Percentiles rank a stretch among this genome's conserved stretches.
Evolutionary conservation across 2,113 vertebrate genomes (phyloP).

Genomic region (Engraulis encrasicolus): DNA sequence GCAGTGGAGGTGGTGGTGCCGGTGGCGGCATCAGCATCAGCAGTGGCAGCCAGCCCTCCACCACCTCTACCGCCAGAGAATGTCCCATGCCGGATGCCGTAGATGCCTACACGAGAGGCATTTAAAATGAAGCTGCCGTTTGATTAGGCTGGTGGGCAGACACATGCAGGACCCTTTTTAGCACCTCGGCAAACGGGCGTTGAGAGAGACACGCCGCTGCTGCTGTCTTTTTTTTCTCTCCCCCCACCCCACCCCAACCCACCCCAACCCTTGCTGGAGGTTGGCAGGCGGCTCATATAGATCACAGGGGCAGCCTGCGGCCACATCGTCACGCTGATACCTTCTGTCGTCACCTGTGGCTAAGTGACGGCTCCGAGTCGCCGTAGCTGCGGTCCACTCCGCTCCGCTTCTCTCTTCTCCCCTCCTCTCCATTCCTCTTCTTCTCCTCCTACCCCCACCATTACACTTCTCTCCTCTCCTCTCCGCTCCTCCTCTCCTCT

Average conservation of each 20-base stretch:
- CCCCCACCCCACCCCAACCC: no score
- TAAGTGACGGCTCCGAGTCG: neutral
- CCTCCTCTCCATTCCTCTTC: no score
- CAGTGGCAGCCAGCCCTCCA: no score
- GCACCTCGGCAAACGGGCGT: neutral
- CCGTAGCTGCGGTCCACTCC: neutral
- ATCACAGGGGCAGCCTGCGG: constrained; percentile 7
- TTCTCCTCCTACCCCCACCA: no score
- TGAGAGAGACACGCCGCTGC: neutral
- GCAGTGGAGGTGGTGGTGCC: no score
- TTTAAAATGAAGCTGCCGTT: neutral
- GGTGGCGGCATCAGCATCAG: no score
- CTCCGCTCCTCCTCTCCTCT: no score
- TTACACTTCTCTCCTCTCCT: no score
- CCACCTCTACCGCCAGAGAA: neutral
- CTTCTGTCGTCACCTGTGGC: constrained; percentile 4
- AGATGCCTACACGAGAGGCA: neutral
- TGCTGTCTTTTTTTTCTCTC: no score
- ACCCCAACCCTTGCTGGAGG: no score
- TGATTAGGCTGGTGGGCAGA: neutral
- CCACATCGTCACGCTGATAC: neutral
- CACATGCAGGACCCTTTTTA: neutral
- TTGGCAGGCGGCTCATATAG: neutral
- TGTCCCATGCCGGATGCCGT: neutral
- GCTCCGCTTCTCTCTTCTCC: no score